Base-by-base conservation (phyloP, 2,113 vertebrate genomes). In the Nanorana parkeri region DNA sequence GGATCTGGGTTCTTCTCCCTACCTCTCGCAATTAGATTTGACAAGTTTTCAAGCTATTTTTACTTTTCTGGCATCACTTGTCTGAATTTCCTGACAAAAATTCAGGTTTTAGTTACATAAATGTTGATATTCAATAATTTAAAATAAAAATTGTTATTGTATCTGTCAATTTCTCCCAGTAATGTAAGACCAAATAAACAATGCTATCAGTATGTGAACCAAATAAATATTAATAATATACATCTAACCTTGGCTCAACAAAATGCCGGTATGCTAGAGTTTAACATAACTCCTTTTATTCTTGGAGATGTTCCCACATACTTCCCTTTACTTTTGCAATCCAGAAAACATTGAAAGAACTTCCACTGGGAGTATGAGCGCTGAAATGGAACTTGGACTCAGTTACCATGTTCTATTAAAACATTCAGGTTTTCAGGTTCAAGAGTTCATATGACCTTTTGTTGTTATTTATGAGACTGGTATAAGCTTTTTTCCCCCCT, bases 301-400 rank as follows among this genome's bases (percentile, higher is more conserved):
- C 29, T 75, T 75, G 72, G 72, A 75, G 72, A 32, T 23, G 29
- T 75, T 75, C 72, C 72, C 55, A 75, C 72, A 75, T 75, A 60
- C 60, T 75, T 61, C 55, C 71, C 72, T 75, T 75, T 54, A 41
- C 55, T 41, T 52, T 55, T 73, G 72, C 60, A 61, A 75, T 75
- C 56, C 61, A 29, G 17, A 36, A 74, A 75, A 75, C 72, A 75
- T 61, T 36, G 36, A 60, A 41, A 41, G n/a, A 60, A 61, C 29
- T 75, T 75, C 72, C 72, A 61, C 56, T 23, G 72, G 72, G 72
- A 75, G 29, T 75, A 41, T 75, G 72, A 74, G 71, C 55, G 32
- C 71, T 74, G 54, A 75, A 24, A 75, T 41, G 72, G 72, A 75
- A 75, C 55, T 36, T 60, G 29, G 72, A 41, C 72, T 60, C 29